Evolutionary conservation across 2,797 vertebrate genomes (phyloP), one percentile per base, ranked within the genome.

Genomic region (Triplophysa yarkandensis): DNA sequence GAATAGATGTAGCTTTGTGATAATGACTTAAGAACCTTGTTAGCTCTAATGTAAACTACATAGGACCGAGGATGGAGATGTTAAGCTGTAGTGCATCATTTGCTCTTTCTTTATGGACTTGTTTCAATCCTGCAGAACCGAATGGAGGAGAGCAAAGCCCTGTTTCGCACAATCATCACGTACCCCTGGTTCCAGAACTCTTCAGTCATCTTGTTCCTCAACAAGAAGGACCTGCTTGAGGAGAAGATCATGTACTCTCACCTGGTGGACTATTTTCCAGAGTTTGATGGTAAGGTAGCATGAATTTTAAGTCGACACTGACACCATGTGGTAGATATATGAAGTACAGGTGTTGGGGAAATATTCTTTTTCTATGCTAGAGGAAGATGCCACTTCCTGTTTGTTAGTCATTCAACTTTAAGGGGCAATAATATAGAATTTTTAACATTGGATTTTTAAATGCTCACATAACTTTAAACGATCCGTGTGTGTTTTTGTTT

Each of bases 101-200:
- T 6, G 43, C 17, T 9, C 4, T 30, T 61, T 75, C 14, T 28
- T 61, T 44, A 25, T 36, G 10, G 4, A 46, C 65, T 13, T 46
- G 1, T 32, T 19, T 61, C 3, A 52, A 19, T 28, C 21, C 28
- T 1, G 4, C 85, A 99, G 97, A 99, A 99, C 87, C 96, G 97
- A 48, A 98, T 99, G 97, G 97, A 99, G 83, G 97, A 99, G 91
- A 99, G 97, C 88, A 98, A 98, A 89, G 97, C 97, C 36, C 91
- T 99, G 73, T 99, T 99, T 87, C 92, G 94, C 88, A 98, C 97
- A 83, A 99, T 99, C 85, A 97, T 99, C 87, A 99, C 97, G 85
- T 99, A 99, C 76, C 96, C 97, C 4, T 98, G 97, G 97, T 99
- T 99, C 91, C 97, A 98, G 86, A 98, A 98, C 88, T 99, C 97